phyloP scores from a whole-genome alignment of 2,888 invertebrate genomes.

The Mantis religiosa region DNA sequence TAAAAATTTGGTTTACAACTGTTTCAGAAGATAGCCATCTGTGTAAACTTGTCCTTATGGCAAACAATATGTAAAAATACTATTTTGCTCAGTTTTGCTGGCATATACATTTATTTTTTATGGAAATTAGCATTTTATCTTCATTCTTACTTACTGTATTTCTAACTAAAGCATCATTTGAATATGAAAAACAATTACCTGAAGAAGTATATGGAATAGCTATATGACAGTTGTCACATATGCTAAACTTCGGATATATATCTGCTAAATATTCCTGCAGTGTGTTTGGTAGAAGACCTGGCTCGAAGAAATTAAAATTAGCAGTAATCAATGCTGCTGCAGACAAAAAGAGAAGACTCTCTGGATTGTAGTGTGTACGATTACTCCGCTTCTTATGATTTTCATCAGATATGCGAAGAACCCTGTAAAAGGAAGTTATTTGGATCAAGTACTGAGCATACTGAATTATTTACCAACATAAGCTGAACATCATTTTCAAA shows the following conservation, averaged over 20 bases:
- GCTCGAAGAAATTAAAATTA: slow-evolving; percentile 43
- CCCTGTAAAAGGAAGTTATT: slow-evolving; percentile 5
- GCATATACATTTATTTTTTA: no score
- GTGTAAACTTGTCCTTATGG: no score
- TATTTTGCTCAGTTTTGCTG: no score
- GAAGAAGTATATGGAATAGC: slow-evolving; percentile 39
- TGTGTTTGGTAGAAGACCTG: slow-evolving; percentile 40
- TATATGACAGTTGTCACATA: slow-evolving; percentile 43
- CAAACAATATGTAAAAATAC: no score
- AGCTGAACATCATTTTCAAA: no score
- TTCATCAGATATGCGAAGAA: slow-evolving; percentile 22
- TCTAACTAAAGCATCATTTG: no score
- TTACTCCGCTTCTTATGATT: neutral
- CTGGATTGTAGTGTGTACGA: slow-evolving; percentile 20
- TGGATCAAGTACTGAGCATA: no score
- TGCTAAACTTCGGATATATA: slow-evolving; percentile 43
- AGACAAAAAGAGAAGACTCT: slow-evolving; percentile 41
- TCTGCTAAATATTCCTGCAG: slow-evolving; percentile 45
- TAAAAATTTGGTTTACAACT: no score
- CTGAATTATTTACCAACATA: no score
- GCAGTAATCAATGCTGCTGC: slow-evolving; percentile 43
- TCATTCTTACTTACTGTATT: no score
- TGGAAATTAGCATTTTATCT: no score
- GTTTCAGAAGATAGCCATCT: no score
- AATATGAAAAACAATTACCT: slow-evolving; percentile 33